Evolutionary conservation across 2,113 vertebrate genomes (phyloP).

Genomic region (Colaptes auratus): DNA sequence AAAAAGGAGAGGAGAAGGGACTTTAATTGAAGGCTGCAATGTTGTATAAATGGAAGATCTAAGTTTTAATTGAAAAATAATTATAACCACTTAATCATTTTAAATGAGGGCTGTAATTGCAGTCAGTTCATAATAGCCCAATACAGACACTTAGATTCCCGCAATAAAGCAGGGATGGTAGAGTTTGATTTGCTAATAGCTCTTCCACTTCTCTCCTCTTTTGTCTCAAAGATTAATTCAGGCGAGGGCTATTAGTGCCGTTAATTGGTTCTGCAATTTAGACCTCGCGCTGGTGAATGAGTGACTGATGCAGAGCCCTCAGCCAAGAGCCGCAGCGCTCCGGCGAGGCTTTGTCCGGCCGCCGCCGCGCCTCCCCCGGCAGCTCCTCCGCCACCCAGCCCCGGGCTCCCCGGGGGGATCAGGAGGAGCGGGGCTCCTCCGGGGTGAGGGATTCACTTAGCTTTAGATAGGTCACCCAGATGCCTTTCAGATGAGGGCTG

Average conservation of each 20-base stretch:
- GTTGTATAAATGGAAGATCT: conserved; percentile 91
- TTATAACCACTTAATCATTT: conserved; percentile 99
- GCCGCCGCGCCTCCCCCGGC: conserved; percentile 77
- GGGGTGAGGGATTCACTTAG: conserved; percentile 54
- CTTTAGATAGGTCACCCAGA: conserved; percentile 68
- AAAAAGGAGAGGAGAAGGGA: conserved; percentile 25
- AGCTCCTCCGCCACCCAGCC: conserved; percentile 16
- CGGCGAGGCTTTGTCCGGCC: conserved; percentile 90
- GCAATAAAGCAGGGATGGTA: conserved; percentile 98
- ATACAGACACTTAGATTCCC: conserved; percentile 89
- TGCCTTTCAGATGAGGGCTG: conserved; percentile 59
- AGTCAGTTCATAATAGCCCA: conserved; percentile 93
- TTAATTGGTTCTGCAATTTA: conserved; percentile 99
- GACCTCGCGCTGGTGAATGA: conserved; percentile 96
- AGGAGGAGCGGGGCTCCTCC: conserved; percentile 11
- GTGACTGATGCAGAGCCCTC: conserved; percentile 93
- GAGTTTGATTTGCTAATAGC: conserved; percentile 93
- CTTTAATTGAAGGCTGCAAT: conserved; percentile 83
- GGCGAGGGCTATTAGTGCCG: conserved; percentile 98
- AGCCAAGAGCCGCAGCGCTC: conserved; percentile 92
- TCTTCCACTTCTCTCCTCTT: conserved; percentile 94
- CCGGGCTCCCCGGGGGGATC: conserved; percentile 29
- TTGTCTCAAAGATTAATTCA: conserved; percentile 99
- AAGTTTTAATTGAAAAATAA: conserved; percentile 99
- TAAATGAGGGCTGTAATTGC: conserved; percentile 97